Evolutionary conservation across 2,113 vertebrate genomes (phyloP).

Genomic region (Cnemophilus loriae): DNA sequence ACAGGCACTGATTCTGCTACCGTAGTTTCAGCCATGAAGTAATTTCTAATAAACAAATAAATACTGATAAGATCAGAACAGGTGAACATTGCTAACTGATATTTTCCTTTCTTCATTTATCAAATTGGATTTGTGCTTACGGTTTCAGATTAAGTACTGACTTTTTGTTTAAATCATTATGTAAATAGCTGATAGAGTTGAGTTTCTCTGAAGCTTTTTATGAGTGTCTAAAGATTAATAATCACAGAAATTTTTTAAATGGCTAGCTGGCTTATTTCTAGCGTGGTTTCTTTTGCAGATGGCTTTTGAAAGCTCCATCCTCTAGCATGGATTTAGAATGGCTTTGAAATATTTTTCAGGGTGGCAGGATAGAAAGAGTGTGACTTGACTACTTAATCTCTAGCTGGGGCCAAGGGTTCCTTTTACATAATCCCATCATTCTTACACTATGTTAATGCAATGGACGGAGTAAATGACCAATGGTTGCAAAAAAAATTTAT

Average conservation of each 20-base stretch:
- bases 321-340: constrained; percentile 14
- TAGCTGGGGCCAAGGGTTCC: constrained; percentile 14
- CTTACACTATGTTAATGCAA: not conserved
- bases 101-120: not conserved
- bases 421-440: constrained; percentile 34
- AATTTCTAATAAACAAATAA: not conserved
- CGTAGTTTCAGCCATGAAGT: not conserved
- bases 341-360: constrained; percentile 58
- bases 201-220: not conserved
- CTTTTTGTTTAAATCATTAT: not conserved
- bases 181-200: not conserved
- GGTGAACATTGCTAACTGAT: not conserved
- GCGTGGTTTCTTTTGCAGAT: constrained; percentile 28
- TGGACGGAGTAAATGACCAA: not conserved
- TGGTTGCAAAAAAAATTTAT: not conserved
- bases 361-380: constrained; percentile 29
- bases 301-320: constrained; percentile 44
- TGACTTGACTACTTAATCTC: constrained; percentile 52
- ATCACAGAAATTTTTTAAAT: constrained; percentile 1
- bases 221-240: not conserved
- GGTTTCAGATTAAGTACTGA: not conserved
- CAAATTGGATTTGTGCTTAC: not conserved
- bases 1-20: not conserved
- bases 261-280: constrained; percentile 9
- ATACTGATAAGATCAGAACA: not conserved